These are phyloP conservation scores for Melanaphis sacchari DNA, from an alignment of 1,140 invertebrate species.

Conservation along the genomic window DNA sequence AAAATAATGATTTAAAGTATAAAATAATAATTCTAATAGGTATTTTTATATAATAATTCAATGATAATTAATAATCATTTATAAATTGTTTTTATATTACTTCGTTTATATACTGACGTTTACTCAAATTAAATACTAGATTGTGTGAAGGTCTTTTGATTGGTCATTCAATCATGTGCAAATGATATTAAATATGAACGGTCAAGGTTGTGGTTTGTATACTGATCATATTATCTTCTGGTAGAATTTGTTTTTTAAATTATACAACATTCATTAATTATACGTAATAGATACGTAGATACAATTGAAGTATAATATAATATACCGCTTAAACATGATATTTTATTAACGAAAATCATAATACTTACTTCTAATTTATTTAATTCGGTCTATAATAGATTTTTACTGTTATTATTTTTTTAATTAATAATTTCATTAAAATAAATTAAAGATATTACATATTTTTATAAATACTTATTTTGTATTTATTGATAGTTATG, in stretches of 20 bases:
- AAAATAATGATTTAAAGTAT: neutral
- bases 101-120: neutral
- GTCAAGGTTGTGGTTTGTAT: constrained; percentile 18
- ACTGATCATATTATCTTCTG: neutral
- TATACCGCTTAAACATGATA: neutral
- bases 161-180: neutral
- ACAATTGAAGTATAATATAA: neutral
- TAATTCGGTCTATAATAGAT: neutral
- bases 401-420: neutral
- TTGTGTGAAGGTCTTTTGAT: constrained; percentile 26
- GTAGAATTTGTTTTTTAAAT: neutral
- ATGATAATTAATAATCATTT: neutral
- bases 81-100: constrained; percentile 10
- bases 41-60: neutral
- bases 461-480: neutral
- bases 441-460: too few relatives aligned
- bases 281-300: neutral
- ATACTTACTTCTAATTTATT: neutral
- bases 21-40: neutral
- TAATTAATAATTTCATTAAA: neutral
- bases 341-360: neutral
- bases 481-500: neutral
- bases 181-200: constrained; percentile 2
- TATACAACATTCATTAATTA: neutral
- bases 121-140: neutral